A percentile compares a stretch with the other conserved stretches of the same genome.
phyloP scores from a whole-genome alignment of 2,888 invertebrate species.

The Ashinkailepas kermadecensis region DNA sequence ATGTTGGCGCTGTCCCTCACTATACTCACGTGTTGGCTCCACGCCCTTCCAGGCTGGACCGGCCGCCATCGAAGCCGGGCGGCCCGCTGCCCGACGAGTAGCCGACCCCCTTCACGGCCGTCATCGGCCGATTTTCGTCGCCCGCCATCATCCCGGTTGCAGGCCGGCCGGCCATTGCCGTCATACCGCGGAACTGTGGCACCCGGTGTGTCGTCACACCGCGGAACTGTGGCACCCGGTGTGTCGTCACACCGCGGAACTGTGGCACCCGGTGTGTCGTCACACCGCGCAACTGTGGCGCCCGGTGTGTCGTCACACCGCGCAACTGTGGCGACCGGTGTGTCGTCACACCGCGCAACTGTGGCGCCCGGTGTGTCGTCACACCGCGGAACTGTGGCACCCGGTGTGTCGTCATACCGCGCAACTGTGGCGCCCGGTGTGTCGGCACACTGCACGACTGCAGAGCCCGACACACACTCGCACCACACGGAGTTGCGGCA shows the following conservation, averaged over 20 bases:
- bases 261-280: not conserved
- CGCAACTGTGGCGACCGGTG: no score
- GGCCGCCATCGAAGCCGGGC: not conserved
- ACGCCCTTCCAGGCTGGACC: not conserved
- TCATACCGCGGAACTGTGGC: not conserved
- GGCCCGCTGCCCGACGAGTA: conserved; percentile 59
- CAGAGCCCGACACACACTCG: no score
- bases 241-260: not conserved
- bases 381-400: not conserved
- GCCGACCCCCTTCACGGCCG: conserved; percentile 92
- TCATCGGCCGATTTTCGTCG: conserved; percentile 67
- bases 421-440: no score
- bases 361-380: not conserved
- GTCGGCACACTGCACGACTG: no score
- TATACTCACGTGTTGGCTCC: no score
- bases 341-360: not conserved
- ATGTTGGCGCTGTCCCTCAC: no score
- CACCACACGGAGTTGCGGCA: no score
- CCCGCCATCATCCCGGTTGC: not conserved
- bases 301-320: not conserved
- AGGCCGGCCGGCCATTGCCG: conserved; percentile 10
- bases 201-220: not conserved
- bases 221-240: not conserved
- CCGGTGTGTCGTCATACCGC: not conserved
- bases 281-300: not conserved